Percentiles rank a stretch among this genome's conserved stretches.
phyloP scores from a whole-genome alignment of 2,888 invertebrate species.

The Coremacera marginata region DNA sequence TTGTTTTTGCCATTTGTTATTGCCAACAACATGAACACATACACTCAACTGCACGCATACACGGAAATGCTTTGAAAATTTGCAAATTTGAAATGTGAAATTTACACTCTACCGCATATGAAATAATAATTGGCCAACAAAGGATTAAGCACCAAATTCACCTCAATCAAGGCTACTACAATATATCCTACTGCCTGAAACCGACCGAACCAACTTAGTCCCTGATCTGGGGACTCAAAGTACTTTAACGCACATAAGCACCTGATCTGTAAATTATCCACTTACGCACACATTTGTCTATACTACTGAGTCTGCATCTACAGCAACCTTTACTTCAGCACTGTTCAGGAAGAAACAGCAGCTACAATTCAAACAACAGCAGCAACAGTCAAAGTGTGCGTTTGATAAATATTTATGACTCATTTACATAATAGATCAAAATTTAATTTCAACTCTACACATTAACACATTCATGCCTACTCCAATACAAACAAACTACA shows the following conservation, averaged over 20 bases:
- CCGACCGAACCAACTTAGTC: background rate
- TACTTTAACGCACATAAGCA: background rate
- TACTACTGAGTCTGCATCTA: no score
- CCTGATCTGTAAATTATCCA: background rate
- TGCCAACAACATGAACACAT: background rate
- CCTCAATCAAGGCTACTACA: background rate
- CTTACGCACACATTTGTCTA: background rate
- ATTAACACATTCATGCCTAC: background rate
- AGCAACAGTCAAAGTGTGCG: conserved; percentile 21
- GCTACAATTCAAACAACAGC: background rate
- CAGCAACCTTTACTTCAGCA: background rate
- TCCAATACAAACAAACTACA: background rate
- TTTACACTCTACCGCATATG: conserved; percentile 27
- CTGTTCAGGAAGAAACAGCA: conserved; percentile 6
- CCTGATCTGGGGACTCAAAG: background rate
- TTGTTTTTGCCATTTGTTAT: background rate
- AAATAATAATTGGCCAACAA: conserved; percentile 37
- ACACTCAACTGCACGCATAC: background rate
- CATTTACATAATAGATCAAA: conserved; percentile 46
- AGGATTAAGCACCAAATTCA: conserved; percentile 29
- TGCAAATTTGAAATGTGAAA: conserved; percentile 32
- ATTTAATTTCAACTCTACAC: conserved; percentile 42
- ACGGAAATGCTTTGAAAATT: background rate
- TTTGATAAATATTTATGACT: conserved; percentile 37
- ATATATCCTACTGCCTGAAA: background rate